Conservation (phyloP, 2,888 invertebrate genomes). For the Branchipolynoe longqiensis region DNA sequence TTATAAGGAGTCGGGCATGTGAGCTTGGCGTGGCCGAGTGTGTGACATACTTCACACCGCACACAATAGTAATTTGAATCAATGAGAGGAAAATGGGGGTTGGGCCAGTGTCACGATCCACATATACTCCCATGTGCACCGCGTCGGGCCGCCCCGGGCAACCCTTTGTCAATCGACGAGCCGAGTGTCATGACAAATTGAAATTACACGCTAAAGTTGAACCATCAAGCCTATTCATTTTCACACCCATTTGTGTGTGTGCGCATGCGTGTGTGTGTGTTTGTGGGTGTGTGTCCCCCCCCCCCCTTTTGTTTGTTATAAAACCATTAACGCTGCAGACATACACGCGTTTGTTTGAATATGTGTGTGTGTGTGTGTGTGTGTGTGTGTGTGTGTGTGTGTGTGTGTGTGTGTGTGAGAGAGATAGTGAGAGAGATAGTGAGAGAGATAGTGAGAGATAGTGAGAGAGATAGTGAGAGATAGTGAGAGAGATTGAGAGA, state of each 20-base stretch:
- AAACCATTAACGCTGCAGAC: slow-evolving; percentile 22
- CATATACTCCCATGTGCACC: slow-evolving; percentile 39
- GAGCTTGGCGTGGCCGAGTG: background rate
- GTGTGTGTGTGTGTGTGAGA: no score
- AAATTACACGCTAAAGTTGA: slow-evolving; percentile 55
- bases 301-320: no score
- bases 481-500: no score
- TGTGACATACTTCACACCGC: slow-evolving; percentile 10
- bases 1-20: background rate
- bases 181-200: slow-evolving; percentile 51
- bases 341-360: background rate
- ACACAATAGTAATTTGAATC: slow-evolving; percentile 54
- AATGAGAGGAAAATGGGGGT: slow-evolving; percentile 36
- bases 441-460: no score
- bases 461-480: no score
- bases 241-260: slow-evolving; percentile 24
- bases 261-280: no score
- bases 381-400: no score
- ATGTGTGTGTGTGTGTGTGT: no score
- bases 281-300: no score
- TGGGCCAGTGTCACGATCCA: slow-evolving; percentile 15
- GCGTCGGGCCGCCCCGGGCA: background rate
- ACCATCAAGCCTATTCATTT: slow-evolving; percentile 52
- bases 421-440: no score
- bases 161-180: slow-evolving; percentile 27